Conservation (phyloP, 1,140 invertebrate genomes). For the Centruroides vittatus region DNA sequence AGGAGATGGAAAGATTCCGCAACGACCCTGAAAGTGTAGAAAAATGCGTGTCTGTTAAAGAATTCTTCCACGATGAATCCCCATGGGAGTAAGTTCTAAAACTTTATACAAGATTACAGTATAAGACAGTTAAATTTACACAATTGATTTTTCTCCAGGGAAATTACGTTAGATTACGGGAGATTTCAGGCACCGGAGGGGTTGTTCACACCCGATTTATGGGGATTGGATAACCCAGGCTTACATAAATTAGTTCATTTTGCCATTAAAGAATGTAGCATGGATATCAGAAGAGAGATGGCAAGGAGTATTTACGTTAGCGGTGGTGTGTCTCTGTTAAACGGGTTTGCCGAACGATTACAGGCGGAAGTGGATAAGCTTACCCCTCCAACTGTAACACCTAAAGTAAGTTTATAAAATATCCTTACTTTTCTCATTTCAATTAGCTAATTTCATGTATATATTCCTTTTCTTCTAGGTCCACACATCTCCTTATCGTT, state of each 20-base stretch:
- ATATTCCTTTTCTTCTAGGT: constrained; percentile 28
- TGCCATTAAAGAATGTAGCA: constrained; percentile 40
- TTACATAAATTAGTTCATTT: constrained; percentile 42
- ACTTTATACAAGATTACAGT: background rate
- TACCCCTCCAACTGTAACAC: constrained; percentile 39
- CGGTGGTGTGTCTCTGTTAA: constrained; percentile 40
- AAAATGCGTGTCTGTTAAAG: constrained; percentile 25
- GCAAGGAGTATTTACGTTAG: constrained; percentile 34
- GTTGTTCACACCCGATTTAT: constrained; percentile 44
- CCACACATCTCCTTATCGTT: constrained; percentile 40
- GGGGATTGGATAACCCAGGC: constrained; percentile 43
- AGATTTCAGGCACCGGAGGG: constrained; percentile 43
- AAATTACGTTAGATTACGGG: constrained; percentile 28
- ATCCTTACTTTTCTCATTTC: too few relatives aligned
- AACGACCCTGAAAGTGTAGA: constrained; percentile 26
- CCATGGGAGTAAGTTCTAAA: constrained; percentile 22
- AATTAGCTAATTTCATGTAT: too few relatives aligned
- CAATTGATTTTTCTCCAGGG: constrained; percentile 13
- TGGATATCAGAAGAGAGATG: constrained; percentile 41
- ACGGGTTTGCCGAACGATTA: constrained; percentile 43
- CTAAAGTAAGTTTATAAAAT: constrained; percentile 43
- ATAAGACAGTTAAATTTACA: background rate
- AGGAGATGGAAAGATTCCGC: constrained; percentile 29
- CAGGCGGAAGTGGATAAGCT: constrained; percentile 40
- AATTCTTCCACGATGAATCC: constrained; percentile 23